phyloP scores from a whole-genome alignment of 2,888 invertebrate genomes.

The Seira musarum region DNA sequence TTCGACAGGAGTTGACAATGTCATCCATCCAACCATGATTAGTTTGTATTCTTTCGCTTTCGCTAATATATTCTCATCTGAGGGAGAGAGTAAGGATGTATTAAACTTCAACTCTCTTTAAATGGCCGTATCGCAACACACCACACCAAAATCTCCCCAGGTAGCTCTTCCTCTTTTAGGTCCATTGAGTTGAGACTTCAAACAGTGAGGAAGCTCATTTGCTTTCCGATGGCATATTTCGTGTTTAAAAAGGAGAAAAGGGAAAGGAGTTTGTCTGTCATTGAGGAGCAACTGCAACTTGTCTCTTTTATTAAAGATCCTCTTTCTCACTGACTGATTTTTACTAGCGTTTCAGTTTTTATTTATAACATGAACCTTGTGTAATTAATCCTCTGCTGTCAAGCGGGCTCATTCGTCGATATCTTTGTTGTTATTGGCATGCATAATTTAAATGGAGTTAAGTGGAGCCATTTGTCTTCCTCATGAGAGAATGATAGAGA shows the following conservation, averaged over 20 bases:
- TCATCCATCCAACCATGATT: slow-evolving; percentile 41
- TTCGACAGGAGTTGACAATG: slow-evolving; percentile 53
- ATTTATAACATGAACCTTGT: slow-evolving; percentile 39
- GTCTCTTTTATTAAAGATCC: too few relatives aligned
- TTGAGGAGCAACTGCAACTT: too few relatives aligned
- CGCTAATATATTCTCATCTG: too few relatives aligned
- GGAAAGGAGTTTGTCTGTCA: slow-evolving; percentile 54
- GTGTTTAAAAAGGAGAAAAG: slow-evolving; percentile 18
- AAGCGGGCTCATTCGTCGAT: slow-evolving; percentile 40
- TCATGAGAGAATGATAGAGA: too few relatives aligned
- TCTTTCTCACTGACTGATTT: slow-evolving; percentile 25
- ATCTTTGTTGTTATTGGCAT: too few relatives aligned
- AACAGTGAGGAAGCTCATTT: slow-evolving; percentile 48
- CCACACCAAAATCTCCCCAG: slow-evolving; percentile 16
- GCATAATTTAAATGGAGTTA: too few relatives aligned
- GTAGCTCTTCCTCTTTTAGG: slow-evolving; percentile 10
- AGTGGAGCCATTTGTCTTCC: too few relatives aligned
- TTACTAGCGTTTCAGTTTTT: slow-evolving; percentile 47
- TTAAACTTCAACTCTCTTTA: too few relatives aligned
- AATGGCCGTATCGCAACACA: too few relatives aligned
- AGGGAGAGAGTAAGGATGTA: too few relatives aligned
- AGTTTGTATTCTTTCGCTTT: background rate
- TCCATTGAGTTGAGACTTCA: background rate
- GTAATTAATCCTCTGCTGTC: slow-evolving; percentile 57
- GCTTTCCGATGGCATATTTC: slow-evolving; percentile 43